Evolutionary conservation across 2,888 invertebrate genomes (phyloP), one percentile per base, ranked within the genome.

Genomic region (Crocallis elinguaria): DNA sequence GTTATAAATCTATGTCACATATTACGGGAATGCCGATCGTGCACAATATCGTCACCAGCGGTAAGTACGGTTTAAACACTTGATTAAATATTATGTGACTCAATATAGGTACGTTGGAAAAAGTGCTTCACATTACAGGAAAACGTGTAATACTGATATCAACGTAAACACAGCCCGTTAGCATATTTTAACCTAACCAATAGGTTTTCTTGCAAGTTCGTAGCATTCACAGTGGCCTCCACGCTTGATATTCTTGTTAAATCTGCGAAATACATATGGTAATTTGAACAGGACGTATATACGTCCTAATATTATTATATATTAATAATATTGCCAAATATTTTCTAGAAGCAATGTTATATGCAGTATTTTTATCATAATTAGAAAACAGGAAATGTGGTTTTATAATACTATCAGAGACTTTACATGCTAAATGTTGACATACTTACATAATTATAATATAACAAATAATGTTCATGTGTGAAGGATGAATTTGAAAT

Each of bases 21-120:
- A 69, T 75, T 73, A 75, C 82, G 84, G 87, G 84, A 84, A 87
- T 88, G 86, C 86, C 86, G 82, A 88, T 84, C 83, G 83, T 84
- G 76, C 85, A 81, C 79, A 88, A 80, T 83, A 75, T 80, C 76
- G 79, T 86, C 75, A 81, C 86, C 75, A 88, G 77, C 86, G 88
- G 91, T 91, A 80, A 86, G 89, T 82, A 60, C 52, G 52, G 43
- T 49, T 54, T 58, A 41, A 45, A 62, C 71, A 75, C 73, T 74
- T 77, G 69, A 73, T 69, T 77, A 74, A 73, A 71, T 76, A 73
- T 51, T 52, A 60, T 70, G 62, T 80, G 77, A 80, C 70, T 77
- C 75, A 77, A 61, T 56, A 57, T 53, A 62, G 19, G 42, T 41
- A 62, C 21, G 42, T 41, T 44, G 57, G 46, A 66, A 63, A 60